Evolutionary conservation across 1,140 invertebrate species (phyloP).

Genomic region (Cyclina sinensis): DNA sequence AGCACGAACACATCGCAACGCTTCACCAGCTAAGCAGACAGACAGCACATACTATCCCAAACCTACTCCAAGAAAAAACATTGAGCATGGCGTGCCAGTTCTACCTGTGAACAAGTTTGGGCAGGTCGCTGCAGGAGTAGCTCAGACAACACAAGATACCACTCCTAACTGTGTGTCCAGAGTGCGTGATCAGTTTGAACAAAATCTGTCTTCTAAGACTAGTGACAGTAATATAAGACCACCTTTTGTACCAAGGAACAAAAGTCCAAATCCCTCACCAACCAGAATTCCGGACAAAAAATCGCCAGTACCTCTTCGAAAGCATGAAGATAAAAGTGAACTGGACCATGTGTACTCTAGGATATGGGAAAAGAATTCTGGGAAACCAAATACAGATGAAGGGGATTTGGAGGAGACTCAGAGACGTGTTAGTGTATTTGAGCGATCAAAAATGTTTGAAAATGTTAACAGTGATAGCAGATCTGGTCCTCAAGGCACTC

Average conservation of each 20-base stretch:
- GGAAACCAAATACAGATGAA: constrained; percentile 5
- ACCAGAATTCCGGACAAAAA: not conserved
- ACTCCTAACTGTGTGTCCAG: not conserved
- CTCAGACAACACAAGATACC: not conserved
- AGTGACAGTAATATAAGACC: constrained; percentile 27
- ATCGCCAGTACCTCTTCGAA: constrained; percentile 32
- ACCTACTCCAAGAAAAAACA: constrained; percentile 24
- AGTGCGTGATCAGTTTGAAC: constrained; percentile 43
- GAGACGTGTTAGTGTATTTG: constrained; percentile 61
- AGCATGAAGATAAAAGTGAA: not conserved
- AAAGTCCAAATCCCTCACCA: constrained; percentile 3
- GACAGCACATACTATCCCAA: not conserved
- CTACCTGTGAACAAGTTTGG: constrained; percentile 2
- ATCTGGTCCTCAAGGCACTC: not conserved
- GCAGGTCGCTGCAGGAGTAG: not conserved
- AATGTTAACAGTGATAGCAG: not conserved
- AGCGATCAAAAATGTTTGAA: constrained; percentile 75
- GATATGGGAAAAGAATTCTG: constrained; percentile 42
- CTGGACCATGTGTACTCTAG: constrained; percentile 45
- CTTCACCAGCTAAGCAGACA: not conserved
- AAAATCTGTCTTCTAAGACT: not conserved
- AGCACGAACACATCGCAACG: constrained; percentile 9
- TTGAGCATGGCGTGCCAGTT: not conserved
- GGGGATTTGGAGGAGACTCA: not conserved
- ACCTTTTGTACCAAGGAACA: constrained; percentile 24